Base-by-base conservation (phyloP, 2,113 vertebrate genomes). In the Oryzias melastigma region DNA sequence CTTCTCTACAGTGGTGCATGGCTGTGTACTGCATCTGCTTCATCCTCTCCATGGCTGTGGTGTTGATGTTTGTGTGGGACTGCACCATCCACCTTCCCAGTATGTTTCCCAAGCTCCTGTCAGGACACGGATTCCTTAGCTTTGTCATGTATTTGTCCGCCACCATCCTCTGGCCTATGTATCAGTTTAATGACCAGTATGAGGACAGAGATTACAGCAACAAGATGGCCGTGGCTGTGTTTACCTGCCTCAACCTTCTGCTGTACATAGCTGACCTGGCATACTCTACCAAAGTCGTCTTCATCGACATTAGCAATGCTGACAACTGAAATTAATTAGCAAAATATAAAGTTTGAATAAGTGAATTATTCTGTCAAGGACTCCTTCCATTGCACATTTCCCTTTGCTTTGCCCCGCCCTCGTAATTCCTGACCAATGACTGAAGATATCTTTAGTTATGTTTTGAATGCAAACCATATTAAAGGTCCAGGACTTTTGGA, bases 1-100 rank as follows among this genome's bases (percentile, higher is more conserved):
- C 87, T 0, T 92, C 77, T 0, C 57, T 94, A 22, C 83, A 89
- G 78, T 95, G 94, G 93, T 95, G 94, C 47, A 85, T 95, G 87
- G 90, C 94, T 0, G 93, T 95, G 1, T 95, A 94, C 47, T 91
- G 92, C 79, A 93, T 95, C 81, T 95, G 94, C 77, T 95, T 95
- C 90, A 93, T 95, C 76, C 74, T 95, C 15, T 93, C 93, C 0
- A 88, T 92, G 2, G 85, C 85, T 6, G 87, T 94, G 57, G 91
- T 95, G 73, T 81, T 94, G 63, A 77, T 95, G 56, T 94, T 83
- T 56, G 85, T 95, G 48, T 91, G 91, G 0, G 92, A 93, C 48
- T 94, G 91, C 55, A 95, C 93, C n/a, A 87, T 91, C 56, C 81
- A 75, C 18, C 85, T 95, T 14, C 93, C 93, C 10, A 73, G 91